Base-by-base conservation (phyloP, 1,140 invertebrate species). In the Battus philenor region DNA sequence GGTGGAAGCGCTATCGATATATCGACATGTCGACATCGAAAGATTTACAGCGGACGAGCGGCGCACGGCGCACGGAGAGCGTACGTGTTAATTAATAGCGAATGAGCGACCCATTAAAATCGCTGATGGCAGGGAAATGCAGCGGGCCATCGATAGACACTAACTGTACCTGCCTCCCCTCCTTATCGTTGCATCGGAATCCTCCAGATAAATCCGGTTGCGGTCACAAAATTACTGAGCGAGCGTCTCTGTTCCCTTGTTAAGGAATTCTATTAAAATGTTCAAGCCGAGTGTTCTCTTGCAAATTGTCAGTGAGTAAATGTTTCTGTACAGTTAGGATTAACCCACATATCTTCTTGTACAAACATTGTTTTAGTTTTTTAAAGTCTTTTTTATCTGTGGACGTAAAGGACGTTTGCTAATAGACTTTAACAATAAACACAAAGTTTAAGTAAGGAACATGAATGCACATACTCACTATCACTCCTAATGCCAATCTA, bases 81-180 rank as follows among this genome's bases (percentile, higher is more conserved):
- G 54, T 60, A 69, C 62, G 69, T 68, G 63, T 69, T 69, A 69
- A 72, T 69, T 69, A 72, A 68, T 64, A 51, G 47, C 53, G 33
- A 36, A 17, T 36, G 17, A 36, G 33, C 33, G 54, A 62, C 47
- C 50, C 54, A 53, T 54, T 58, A 55, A 55, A 52, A 59, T 54
- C 49, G 47, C 43, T 29, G 55, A 54, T 51, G 48, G 46, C 43
- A 41, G 39, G 45, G 30, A 51, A 51, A 54, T 49, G 51, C 50
- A 46, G 51, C 59, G 54, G 50, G 53, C 53, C 54, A 54, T 51
- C 50, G 56, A 59, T 59, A 56, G 47, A 44, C 30, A 4, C 15
- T 55, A 55, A 59, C 56, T 51, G 56, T 59, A 39, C 32, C 9
- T 4, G 17, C 4, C 15, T 33, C 31, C 18, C 18, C 18, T 20